Evolutionary conservation across 2,113 vertebrate genomes (phyloP).

Genomic region (Equus quagga): DNA sequence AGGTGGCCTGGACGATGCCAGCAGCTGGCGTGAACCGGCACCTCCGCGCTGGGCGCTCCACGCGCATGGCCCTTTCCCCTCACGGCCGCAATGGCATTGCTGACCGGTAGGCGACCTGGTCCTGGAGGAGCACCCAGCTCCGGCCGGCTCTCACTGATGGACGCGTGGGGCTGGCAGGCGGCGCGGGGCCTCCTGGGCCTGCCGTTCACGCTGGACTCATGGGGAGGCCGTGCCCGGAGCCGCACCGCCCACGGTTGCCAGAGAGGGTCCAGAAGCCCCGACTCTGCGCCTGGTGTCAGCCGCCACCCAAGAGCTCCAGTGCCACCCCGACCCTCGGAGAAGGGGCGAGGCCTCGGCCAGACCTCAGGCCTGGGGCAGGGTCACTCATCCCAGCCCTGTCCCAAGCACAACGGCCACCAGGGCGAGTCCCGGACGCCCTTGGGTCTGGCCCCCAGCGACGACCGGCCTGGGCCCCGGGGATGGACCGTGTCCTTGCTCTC

Average conservation of each 20-base stretch:
- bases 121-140: background rate
- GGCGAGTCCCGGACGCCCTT: background rate
- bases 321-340: background rate
- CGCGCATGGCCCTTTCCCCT: background rate
- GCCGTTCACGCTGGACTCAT: background rate
- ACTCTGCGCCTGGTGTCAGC: background rate
- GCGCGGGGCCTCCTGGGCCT: background rate
- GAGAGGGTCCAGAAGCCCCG: background rate
- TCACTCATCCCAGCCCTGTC: rapidly evolving
- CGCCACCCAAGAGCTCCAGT: too few species aligned
- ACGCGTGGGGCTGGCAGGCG: background rate
- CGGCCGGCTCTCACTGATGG: background rate
- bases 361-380: background rate
- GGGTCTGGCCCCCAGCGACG: background rate
- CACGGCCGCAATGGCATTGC: background rate
- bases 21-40: rapidly evolving
- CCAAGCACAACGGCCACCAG: background rate
- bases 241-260: background rate
- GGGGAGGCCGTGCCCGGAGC: background rate
- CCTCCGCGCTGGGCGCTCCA: rapidly evolving
- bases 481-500: background rate
- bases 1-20: rapidly evolving
- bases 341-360: background rate
- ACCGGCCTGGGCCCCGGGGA: background rate
- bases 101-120: background rate